Conservation (phyloP, 2,113 vertebrate genomes). For the Silurus glanis region DNA sequence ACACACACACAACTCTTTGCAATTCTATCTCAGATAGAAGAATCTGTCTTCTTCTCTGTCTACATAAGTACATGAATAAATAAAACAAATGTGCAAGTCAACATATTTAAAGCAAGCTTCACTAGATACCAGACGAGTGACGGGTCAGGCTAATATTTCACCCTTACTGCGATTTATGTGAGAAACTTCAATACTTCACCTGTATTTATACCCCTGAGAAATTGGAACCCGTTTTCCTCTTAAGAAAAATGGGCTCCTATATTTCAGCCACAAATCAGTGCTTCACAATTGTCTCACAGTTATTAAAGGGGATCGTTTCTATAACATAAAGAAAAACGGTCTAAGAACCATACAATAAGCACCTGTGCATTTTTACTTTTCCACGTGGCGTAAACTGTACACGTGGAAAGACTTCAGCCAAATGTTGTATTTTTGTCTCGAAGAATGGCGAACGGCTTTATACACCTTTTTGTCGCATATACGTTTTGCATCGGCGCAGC, state of each 20-base stretch:
- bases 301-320: neutral
- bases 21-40: neutral
- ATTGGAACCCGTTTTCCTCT: conserved; percentile 68
- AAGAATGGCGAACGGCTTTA: conserved; percentile 23
- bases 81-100: conserved; percentile 36
- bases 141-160: conserved; percentile 67
- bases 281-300: conserved; percentile 63
- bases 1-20: conserved; percentile 3
- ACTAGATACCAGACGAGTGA: conserved; percentile 34
- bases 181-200: conserved; percentile 67
- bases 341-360: neutral
- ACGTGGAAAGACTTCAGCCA: neutral
- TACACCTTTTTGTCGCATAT: conserved; percentile 29
- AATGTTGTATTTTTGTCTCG: conserved; percentile 30
- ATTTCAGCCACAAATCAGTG: conserved; percentile 73
- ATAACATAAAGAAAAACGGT: neutral
- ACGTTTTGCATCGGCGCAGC: conserved; percentile 75
- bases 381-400: neutral
- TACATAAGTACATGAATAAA: conserved; percentile 11
- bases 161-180: conserved; percentile 72
- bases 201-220: conserved; percentile 62
- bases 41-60: conserved; percentile 50
- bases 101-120: conserved; percentile 45
- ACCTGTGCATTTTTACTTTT: neutral
- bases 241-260: conserved; percentile 73